phyloP scores from a whole-genome alignment of 2,888 invertebrate genomes.

The Acleris sparsana region DNA sequence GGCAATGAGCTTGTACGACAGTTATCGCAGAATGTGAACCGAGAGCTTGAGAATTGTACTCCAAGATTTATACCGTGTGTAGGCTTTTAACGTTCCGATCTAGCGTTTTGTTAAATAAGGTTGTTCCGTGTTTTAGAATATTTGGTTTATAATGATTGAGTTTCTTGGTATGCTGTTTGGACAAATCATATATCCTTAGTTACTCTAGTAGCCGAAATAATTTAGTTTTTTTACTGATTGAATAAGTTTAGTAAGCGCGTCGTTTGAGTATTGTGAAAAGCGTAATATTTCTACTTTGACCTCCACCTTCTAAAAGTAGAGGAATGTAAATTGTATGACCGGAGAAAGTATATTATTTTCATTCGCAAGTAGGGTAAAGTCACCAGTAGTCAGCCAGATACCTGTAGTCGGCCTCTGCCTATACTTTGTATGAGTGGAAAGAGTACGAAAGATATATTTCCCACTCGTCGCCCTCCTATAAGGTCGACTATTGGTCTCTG shows the following conservation, averaged over 20 bases:
- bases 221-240: no score
- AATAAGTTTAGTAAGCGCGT: not conserved
- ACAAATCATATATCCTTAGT: no score
- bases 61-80: conserved; percentile 57
- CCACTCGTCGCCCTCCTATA: no score
- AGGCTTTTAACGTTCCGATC: conserved; percentile 51
- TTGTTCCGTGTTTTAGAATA: conserved; percentile 22
- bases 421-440: no score
- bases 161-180: not conserved
- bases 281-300: not conserved
- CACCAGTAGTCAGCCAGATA: no score
- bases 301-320: not conserved
- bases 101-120: conserved; percentile 43
- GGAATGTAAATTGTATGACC: no score
- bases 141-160: not conserved
- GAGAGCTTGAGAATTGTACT: conserved; percentile 59
- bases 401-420: no score
- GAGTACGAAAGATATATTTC: no score
- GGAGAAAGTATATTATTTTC: no score
- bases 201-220: not conserved
- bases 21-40: conserved; percentile 67
- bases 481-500: no score
- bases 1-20: conserved; percentile 72
- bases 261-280: not conserved
- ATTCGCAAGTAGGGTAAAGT: no score